Conservation (phyloP, 2,888 invertebrate genomes). For the Eupeodes luniger region DNA sequence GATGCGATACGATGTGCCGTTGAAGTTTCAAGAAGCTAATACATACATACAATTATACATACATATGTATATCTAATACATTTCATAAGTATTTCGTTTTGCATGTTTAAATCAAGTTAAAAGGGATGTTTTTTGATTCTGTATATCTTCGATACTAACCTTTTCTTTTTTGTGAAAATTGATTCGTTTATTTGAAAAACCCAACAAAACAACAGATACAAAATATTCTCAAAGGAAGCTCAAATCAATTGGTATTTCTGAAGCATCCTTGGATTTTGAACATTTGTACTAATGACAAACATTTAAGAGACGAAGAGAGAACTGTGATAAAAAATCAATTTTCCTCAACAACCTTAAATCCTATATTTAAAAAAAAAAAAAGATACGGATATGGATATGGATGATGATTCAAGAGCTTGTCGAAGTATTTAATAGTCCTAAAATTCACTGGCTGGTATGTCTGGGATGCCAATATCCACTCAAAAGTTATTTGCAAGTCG, state of each 20-base stretch:
- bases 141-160: neutral
- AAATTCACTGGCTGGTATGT: neutral
- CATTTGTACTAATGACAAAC: neutral
- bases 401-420: neutral
- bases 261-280: neutral
- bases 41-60: neutral
- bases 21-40: slow-evolving; percentile 11
- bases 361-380: neutral
- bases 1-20: neutral
- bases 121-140: slow-evolving; percentile 2
- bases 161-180: neutral
- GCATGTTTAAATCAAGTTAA: slow-evolving; percentile 19
- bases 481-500: neutral
- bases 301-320: neutral
- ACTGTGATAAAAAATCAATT: slow-evolving; percentile 10
- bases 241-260: neutral
- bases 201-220: neutral
- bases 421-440: neutral
- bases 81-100: neutral
- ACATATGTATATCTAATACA: neutral
- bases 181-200: slow-evolving; percentile 8
- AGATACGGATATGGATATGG: neutral
- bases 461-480: neutral
- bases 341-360: neutral
- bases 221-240: neutral